A percentile compares a stretch with the other conserved stretches of the same genome.
phyloP scores from a whole-genome alignment of 2,113 vertebrate genomes.

The Callionymus lyra region DNA sequence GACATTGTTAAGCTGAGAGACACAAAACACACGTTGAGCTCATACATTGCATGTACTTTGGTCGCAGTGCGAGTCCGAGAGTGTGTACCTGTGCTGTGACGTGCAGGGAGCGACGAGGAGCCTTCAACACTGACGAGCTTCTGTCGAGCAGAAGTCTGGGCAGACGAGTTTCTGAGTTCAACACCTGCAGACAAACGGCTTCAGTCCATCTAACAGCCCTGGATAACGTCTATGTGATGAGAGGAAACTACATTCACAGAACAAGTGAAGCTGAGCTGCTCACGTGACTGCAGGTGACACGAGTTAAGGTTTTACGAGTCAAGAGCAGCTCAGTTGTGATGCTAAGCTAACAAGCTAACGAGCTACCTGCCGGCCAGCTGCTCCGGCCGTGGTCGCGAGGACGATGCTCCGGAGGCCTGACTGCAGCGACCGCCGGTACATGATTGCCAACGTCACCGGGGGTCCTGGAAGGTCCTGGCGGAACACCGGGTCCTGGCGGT shows the following conservation, averaged over 20 bases:
- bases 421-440: slow-evolving; percentile 65
- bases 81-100: slow-evolving; percentile 68
- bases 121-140: background rate
- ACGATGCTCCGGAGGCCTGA: slow-evolving; percentile 33
- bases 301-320: too few species aligned
- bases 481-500: background rate
- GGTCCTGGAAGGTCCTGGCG: background rate
- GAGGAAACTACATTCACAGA: too few species aligned
- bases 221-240: too few species aligned
- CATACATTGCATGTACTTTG: too few species aligned
- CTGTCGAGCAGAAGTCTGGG: too few species aligned
- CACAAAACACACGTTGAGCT: background rate
- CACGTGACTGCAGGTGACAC: too few species aligned
- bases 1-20: slow-evolving; percentile 61
- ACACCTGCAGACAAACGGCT: too few species aligned
- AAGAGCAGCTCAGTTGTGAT: background rate
- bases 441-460: slow-evolving; percentile 27
- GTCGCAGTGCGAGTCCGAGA: too few species aligned
- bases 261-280: too few species aligned
- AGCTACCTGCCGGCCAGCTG: slow-evolving; percentile 52
- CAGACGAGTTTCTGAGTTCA: too few species aligned
- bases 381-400: slow-evolving; percentile 25
- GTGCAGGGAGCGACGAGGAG: slow-evolving; percentile 56
- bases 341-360: slow-evolving; percentile 34
- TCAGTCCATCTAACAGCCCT: too few species aligned